Evolutionary conservation across 2,797 vertebrate genomes (phyloP).

Genomic region (Petrocephalus sullivani): DNA sequence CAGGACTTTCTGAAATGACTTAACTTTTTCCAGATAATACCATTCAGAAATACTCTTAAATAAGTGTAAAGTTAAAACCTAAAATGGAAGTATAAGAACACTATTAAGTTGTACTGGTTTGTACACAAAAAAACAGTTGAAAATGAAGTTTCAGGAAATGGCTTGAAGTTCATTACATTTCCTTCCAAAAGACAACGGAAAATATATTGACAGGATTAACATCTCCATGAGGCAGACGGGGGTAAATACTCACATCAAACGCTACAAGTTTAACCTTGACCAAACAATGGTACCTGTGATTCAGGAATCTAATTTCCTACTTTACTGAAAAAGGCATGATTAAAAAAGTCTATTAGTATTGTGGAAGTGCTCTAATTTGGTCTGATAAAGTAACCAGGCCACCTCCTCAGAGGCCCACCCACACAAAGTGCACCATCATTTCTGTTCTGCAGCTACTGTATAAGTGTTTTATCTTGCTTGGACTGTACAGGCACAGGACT

Average conservation of each 20-base stretch:
- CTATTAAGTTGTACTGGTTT: background rate
- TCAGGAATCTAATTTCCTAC: constrained; percentile 7
- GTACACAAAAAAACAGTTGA: background rate
- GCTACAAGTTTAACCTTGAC: background rate
- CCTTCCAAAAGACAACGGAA: background rate
- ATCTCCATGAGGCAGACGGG: background rate
- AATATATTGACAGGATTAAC: background rate
- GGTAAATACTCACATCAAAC: constrained; percentile 7
- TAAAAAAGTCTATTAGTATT: constrained; percentile 7
- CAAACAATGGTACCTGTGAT: background rate
- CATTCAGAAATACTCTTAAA: background rate
- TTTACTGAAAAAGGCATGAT: background rate
- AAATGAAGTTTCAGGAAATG: background rate
- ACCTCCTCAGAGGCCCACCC: background rate
- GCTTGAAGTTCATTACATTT: background rate
- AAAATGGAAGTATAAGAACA: background rate
- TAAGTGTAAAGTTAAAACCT: background rate
- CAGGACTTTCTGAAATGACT: background rate
- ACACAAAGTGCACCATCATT: constrained; percentile 5
- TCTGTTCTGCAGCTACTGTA: background rate
- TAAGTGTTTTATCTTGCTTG: background rate
- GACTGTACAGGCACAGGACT: background rate
- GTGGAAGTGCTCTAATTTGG: constrained; percentile 6
- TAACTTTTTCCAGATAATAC: background rate
- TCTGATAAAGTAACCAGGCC: constrained; percentile 4